phyloP scores from a whole-genome alignment of 1,140 invertebrate species.

The Drosophila jambulina region DNA sequence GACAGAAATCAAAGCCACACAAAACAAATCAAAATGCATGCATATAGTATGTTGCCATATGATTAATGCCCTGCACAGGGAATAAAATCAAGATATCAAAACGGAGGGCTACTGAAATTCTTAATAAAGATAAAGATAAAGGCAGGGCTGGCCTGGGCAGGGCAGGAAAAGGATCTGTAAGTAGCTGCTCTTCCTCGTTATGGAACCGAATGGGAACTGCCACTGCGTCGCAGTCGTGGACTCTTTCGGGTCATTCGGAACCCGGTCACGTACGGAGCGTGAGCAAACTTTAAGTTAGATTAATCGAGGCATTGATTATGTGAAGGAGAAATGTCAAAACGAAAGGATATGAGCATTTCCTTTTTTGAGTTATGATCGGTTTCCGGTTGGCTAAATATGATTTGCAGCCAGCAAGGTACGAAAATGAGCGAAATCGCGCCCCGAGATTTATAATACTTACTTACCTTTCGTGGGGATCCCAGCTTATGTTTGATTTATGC shows the following conservation, averaged over 20 bases:
- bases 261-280: slow-evolving; percentile 75
- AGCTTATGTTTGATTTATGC: slow-evolving; percentile 73
- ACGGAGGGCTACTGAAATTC: slow-evolving; percentile 78
- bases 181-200: slow-evolving; percentile 42
- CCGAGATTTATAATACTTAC: slow-evolving; percentile 53
- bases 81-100: slow-evolving; percentile 83
- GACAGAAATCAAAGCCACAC: slow-evolving; percentile 72
- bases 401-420: slow-evolving; percentile 48
- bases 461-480: slow-evolving; percentile 10
- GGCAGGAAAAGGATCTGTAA: slow-evolving; percentile 69
- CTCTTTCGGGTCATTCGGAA: slow-evolving; percentile 40
- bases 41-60: slow-evolving; percentile 55
- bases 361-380: slow-evolving; percentile 78
- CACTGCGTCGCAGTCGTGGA: slow-evolving; percentile 25
- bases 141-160: slow-evolving; percentile 19
- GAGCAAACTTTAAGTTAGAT: slow-evolving; percentile 84
- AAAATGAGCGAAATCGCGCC: slow-evolving; percentile 40
- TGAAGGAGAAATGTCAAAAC: slow-evolving; percentile 73
- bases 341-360: slow-evolving; percentile 83
- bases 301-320: slow-evolving; percentile 72
- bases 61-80: slow-evolving; percentile 68
- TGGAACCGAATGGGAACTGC: slow-evolving; percentile 19
- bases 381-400: slow-evolving; percentile 81
- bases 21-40: slow-evolving; percentile 78
- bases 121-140: slow-evolving; percentile 74